Conservation (phyloP, 2,113 vertebrate species). For the Pseudorectes ferrugineus region DNA sequence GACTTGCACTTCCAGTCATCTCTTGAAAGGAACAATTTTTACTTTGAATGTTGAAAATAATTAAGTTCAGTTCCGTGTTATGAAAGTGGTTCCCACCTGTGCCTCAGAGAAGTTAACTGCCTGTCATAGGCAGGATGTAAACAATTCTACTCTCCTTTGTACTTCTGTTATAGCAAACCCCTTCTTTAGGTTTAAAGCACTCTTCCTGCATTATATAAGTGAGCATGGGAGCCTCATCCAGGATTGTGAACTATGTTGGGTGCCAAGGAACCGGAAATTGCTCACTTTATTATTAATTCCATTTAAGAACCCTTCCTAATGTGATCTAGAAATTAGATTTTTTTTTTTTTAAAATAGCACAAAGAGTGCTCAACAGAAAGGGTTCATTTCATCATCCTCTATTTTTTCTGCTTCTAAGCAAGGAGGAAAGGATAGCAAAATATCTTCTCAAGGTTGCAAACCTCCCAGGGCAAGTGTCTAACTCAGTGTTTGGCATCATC, state of each 20-base stretch:
- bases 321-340: background rate
- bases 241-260: background rate
- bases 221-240: background rate
- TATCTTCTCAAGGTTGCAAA: background rate
- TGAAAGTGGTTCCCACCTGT: background rate
- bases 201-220: background rate
- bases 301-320: background rate
- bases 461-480: background rate
- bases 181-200: background rate
- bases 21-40: background rate
- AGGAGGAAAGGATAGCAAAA: background rate
- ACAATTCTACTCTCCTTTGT: background rate
- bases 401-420: background rate
- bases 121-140: background rate
- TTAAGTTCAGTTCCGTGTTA: background rate
- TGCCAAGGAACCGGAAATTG: background rate
- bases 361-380: background rate
- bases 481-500: background rate
- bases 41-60: background rate
- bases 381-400: background rate
- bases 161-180: background rate
- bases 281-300: background rate
- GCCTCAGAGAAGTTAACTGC: background rate
- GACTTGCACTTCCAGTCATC: background rate
- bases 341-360: background rate